Base-by-base conservation (phyloP, 2,113 vertebrate genomes). In the Cygnus atratus region DNA sequence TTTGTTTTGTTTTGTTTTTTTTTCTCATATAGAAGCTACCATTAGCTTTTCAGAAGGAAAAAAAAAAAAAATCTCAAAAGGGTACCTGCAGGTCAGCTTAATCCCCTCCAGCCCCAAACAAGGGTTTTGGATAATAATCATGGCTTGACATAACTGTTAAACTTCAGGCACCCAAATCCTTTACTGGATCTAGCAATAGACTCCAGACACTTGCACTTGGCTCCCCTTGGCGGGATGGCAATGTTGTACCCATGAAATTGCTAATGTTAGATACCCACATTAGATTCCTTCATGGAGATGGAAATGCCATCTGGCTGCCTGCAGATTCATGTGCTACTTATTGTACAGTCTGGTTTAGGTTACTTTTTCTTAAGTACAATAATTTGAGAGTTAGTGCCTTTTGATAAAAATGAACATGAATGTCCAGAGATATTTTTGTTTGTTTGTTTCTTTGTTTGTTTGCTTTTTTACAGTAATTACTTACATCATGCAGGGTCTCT, bases 181-280 rank as follows among this genome's bases (percentile, higher is more conserved):
- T 48, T n/a, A 19, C 12, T 17, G 46, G 29, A 43, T 35, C 20
- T 48, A n/a, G 8, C 0, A 0, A 26, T 2, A 29, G 24, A 10
- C 28, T 72, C 46, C 41, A 58, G n/a, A 8, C 66, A 24, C 28
- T 18, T 29, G 22, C 10, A 41, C 26, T 17, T 37, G 44, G 10
- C 29, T 67, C 13, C 13, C 29, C 10, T 6, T 52, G 26, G 4
- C 35, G 13, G 3, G 22, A 12, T 13, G 48, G 11, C 22, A 58
- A 14, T 12, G 14, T 8, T 55, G 4, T 28, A 41, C 18, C 29
- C 15, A 19, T 21, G n/a, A 63, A 71, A 37, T 0, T 68, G 37
- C 1, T 18, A 4, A 4, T 1, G 0, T 41, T 35, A 74, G 29
- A 20, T 12, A 70, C 10, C 57, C 39, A 22, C 25, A 41, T 16